Percentiles rank a stretch among this genome's conserved stretches.
These are phyloP conservation scores for Eulemur macaco DNA, from an alignment of 2,113 vertebrate species.

Conservation along the genomic window DNA sequence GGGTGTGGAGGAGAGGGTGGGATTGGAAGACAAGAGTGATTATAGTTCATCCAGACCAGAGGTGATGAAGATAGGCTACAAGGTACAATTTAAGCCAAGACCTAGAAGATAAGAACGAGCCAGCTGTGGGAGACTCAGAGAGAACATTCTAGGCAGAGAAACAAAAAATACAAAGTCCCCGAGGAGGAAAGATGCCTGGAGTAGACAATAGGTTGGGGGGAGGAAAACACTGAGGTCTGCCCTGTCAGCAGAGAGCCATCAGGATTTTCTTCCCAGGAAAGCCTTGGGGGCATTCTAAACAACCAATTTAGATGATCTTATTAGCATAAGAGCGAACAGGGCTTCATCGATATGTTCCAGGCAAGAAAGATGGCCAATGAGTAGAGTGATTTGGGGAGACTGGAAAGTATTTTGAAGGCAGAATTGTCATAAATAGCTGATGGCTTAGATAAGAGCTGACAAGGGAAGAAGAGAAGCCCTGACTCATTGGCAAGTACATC, in stretches of 20 bases:
- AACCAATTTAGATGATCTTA: background rate
- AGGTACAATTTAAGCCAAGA: background rate
- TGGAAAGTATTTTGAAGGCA: background rate
- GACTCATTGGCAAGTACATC: background rate
- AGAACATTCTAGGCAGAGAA: background rate
- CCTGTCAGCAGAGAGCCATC: background rate
- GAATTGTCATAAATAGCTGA: background rate
- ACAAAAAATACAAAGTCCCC: background rate
- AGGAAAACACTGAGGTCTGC: background rate
- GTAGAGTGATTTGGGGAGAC: accelerated
- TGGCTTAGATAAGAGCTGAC: background rate
- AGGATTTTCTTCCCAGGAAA: background rate
- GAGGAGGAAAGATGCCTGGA: background rate
- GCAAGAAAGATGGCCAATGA: background rate
- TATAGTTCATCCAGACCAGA: background rate
- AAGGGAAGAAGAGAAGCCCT: background rate
- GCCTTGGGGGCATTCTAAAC: background rate
- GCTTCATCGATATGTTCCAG: background rate
- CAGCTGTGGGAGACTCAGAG: background rate
- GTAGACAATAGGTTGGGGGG: background rate
- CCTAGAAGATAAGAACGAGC: background rate
- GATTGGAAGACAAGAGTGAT: background rate
- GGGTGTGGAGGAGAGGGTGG: background rate
- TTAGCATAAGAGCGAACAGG: background rate
- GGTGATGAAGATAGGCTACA: background rate